A percentile compares a stretch with the other conserved stretches of the same genome.
phyloP scores from a whole-genome alignment of 2,888 invertebrate genomes.

The Lasioglossum zephyrum region DNA sequence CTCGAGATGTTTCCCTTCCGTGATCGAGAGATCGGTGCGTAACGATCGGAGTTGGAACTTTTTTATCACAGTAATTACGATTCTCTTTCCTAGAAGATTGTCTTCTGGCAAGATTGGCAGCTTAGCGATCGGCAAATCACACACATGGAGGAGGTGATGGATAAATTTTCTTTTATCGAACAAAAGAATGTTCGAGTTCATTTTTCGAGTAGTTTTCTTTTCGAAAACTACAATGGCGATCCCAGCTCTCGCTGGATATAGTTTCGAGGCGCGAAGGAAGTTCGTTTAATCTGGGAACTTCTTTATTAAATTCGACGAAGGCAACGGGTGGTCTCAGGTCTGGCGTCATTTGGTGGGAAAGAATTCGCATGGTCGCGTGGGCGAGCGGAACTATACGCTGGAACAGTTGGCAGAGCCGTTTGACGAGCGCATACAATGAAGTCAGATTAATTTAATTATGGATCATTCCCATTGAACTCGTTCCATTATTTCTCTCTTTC shows the following conservation, averaged over 20 bases:
- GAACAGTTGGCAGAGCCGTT: slow-evolving; percentile 13
- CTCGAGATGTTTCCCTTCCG: not conserved
- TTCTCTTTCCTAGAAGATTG: not conserved
- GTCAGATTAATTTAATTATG: slow-evolving; percentile 62
- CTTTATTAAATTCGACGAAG: slow-evolving; percentile 39
- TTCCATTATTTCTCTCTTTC: not conserved
- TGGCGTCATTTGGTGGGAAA: slow-evolving; percentile 48
- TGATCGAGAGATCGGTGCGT: not conserved
- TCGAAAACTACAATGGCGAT: slow-evolving; percentile 8
- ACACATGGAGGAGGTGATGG: too few relatives aligned
- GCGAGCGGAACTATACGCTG: slow-evolving; percentile 25
- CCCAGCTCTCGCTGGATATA: not conserved
- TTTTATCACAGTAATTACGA: not conserved
- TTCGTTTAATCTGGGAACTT: slow-evolving; percentile 11
- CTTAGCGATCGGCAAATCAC: not conserved
- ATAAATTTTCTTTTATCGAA: not conserved
- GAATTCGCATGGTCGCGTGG: slow-evolving; percentile 21
- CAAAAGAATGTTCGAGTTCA: not conserved
- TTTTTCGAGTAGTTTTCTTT: not conserved
- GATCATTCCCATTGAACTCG: slow-evolving; percentile 40
- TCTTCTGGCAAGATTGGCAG: not conserved
- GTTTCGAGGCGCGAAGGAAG: slow-evolving; percentile 4
- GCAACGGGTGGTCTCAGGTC: not conserved
- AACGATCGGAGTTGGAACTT: not conserved
- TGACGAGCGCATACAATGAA: slow-evolving; percentile 42